Percentiles rank a stretch among this genome's conserved stretches.
phyloP scores from a whole-genome alignment of 2,797 vertebrate species.

The Xenops minutus region DNA sequence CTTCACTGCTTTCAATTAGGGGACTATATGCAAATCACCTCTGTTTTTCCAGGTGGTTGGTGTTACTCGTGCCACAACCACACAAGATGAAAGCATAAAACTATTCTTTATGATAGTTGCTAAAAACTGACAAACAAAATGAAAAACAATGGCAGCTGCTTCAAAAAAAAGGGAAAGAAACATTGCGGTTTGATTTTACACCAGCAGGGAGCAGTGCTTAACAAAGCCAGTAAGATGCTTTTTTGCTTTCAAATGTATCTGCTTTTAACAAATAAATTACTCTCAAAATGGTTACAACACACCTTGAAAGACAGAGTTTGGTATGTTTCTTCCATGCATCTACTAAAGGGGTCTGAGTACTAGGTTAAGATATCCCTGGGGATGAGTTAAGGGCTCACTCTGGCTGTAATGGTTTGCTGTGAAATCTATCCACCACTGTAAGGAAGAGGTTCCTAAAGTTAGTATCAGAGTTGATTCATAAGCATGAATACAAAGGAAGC shows the following conservation, averaged over 20 bases:
- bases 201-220: conserved; percentile 45
- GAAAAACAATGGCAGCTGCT: not conserved
- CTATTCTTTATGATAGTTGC: not conserved
- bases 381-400: not conserved
- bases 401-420: not conserved
- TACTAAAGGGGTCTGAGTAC: not conserved
- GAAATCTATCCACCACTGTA: not conserved
- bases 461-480: not conserved
- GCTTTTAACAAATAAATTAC: not conserved
- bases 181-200: not conserved
- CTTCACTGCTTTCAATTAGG: not conserved
- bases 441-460: not conserved
- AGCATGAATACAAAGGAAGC: not conserved
- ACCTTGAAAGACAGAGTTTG: not conserved
- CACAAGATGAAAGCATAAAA: not conserved
- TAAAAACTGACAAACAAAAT: not conserved
- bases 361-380: not conserved
- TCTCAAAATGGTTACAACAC: not conserved
- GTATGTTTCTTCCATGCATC: not conserved
- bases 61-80: not conserved
- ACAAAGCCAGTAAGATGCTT: not conserved
- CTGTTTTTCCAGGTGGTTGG: not conserved
- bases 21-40: not conserved
- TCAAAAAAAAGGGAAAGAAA: not conserved
- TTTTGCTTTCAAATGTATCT: not conserved